Evolutionary conservation across 2,888 invertebrate species (phyloP).

Genomic region (Pachycephus smyrnensis): DNA sequence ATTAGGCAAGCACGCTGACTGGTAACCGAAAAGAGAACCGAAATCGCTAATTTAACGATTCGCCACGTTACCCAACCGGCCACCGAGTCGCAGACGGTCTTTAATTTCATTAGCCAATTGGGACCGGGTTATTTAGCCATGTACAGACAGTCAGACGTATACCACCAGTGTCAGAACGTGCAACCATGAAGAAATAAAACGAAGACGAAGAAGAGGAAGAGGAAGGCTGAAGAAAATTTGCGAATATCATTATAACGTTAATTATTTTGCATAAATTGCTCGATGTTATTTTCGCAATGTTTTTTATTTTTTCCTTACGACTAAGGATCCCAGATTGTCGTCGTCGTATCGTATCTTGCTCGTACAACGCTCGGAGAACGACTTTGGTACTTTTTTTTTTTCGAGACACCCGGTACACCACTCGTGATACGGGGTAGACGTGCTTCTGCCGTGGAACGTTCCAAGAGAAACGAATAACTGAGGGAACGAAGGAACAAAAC

Average conservation of each 20-base stretch:
- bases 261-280: too few relatives aligned
- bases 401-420: constrained; percentile 7
- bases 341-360: too few relatives aligned
- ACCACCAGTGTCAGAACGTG: neutral
- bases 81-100: neutral
- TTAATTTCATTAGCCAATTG: neutral
- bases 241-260: neutral
- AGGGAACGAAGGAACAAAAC: constrained; percentile 60
- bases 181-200: neutral
- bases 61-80: neutral
- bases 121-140: neutral
- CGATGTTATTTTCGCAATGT: too few relatives aligned
- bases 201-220: neutral
- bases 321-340: too few relatives aligned
- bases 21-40: neutral
- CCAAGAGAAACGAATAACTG: constrained; percentile 42
- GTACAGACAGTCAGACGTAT: neutral
- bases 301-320: too few relatives aligned
- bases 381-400: too few relatives aligned
- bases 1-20: neutral
- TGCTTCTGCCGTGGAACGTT: constrained; percentile 13
- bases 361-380: too few relatives aligned
- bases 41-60: neutral
- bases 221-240: neutral
- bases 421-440: neutral